Conservation (phyloP, 2,888 invertebrate genomes). For the Heliconius charithonia region DNA sequence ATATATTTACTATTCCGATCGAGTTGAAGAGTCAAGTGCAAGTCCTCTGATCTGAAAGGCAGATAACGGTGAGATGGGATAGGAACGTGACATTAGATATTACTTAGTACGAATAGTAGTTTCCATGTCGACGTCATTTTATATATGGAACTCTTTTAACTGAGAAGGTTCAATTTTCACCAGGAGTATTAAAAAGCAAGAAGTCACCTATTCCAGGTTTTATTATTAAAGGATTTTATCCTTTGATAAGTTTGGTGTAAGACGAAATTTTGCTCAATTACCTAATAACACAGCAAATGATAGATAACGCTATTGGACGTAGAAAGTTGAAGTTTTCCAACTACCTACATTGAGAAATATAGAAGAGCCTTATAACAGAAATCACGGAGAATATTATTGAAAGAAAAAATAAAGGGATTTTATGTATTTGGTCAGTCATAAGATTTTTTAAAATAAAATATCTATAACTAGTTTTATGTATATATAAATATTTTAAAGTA, state of each 20-base stretch:
- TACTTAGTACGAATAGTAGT: background rate
- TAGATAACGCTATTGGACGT: background rate
- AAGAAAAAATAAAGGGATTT: background rate
- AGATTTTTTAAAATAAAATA: background rate
- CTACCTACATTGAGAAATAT: background rate
- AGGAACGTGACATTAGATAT: background rate
- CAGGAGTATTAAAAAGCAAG: background rate
- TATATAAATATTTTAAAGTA: background rate
- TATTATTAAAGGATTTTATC: too few species aligned
- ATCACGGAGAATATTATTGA: background rate
- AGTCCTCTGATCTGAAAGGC: slow-evolving; percentile 27
- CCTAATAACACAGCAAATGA: too few species aligned
- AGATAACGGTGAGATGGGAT: slow-evolving; percentile 26
- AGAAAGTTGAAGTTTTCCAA: background rate
- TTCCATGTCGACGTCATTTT: background rate
- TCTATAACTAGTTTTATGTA: background rate
- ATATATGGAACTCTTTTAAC: background rate
- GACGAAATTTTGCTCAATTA: too few species aligned
- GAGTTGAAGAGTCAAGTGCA: slow-evolving; percentile 27
- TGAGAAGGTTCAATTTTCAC: background rate
- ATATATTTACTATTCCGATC: slow-evolving; percentile 15
- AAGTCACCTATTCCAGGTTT: too few species aligned
- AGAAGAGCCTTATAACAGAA: background rate
- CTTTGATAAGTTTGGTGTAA: too few species aligned
- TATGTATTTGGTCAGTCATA: background rate